A percentile compares a stretch with the other conserved stretches of the same genome.
Conservation (phyloP, 2,888 invertebrate species). For the Pristionchus arcanus region DNA sequence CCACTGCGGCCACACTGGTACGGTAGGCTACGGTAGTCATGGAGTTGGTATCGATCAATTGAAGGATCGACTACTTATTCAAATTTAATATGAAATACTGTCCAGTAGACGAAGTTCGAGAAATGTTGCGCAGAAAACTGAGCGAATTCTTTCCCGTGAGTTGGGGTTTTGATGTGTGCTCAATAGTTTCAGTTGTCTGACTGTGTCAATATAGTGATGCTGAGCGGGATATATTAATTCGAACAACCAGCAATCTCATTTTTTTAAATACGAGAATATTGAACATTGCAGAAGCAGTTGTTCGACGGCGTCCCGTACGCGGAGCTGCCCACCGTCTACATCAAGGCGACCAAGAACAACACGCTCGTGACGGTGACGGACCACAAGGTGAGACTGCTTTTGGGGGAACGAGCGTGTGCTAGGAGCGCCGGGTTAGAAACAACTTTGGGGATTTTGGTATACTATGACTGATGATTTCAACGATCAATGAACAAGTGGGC, state of each 20-base stretch:
- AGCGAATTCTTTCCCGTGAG: neutral
- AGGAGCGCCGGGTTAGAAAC: too few species aligned
- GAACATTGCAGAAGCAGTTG: slow-evolving; percentile 58
- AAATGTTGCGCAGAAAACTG: neutral
- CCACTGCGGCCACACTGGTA: slow-evolving; percentile 72
- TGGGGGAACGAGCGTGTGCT: neutral
- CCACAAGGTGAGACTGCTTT: slow-evolving; percentile 79
- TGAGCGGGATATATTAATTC: too few species aligned
- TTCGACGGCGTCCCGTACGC: slow-evolving; percentile 73
- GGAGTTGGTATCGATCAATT: too few species aligned
- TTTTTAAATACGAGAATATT: neutral
- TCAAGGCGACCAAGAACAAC: slow-evolving; percentile 90
- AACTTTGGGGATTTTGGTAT: neutral
- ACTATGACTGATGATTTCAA: too few species aligned
- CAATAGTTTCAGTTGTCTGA: neutral
- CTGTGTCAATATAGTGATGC: neutral
- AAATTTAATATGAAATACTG: too few species aligned
- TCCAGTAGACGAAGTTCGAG: too few species aligned
- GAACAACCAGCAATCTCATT: too few species aligned
- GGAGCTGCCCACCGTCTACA: slow-evolving; percentile 89
- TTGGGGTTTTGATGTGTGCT: neutral
- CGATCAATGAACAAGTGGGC: neutral
- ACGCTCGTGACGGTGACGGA: slow-evolving; percentile 89
- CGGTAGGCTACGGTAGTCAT: neutral
- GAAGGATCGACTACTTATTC: too few species aligned